Base-by-base conservation (phyloP, 2,888 invertebrate genomes). In the Drosophila kambysellisi region DNA sequence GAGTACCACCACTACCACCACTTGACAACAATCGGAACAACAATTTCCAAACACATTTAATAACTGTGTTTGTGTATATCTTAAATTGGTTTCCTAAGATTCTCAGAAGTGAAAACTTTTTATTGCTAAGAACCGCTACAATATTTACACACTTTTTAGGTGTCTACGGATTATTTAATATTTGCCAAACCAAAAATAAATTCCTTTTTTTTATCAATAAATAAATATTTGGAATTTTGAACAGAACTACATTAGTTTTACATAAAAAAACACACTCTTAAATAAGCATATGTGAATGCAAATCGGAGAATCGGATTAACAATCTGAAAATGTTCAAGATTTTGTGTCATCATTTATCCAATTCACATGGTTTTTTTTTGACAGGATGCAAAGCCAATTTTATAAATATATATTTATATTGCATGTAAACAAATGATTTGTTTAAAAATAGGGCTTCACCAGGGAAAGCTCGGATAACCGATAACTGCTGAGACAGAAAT, bases 11-110 rank as follows among this genome's bases (percentile, higher is more conserved):
- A 8, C n/a, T n/a, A n/a, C 20, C 15, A 1, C 9, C 29, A 32
- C 68, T 53, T 69, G 59, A 46, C 52, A 69, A 69, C 64, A 64
- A 33, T 39, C 12, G 2, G 2, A 20, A 25, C 32, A 15, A 9
- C 15, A 57, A 32, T 20, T 43, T 15, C 20, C 12, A 15, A n/a
- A 30, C 29, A 29, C 29, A n/a, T 3, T 37, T 39, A 39, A n/a
- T 15, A 39, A 52, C 17, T 33, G 51, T 20, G 33, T 29, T 30
- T 25, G 20, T 25, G 20, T 20, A 7, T 33, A 20, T 52, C 17
- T 20, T 12, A 32, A 29, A 15, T 52, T 52, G 1, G 3, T 30
- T 54, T 12, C 29, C n/a, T 29, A 29, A 37, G 12, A 12, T 30
- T 51, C 29, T 30, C 9, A 9, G 17, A 29, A 35, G 9, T 25